These are phyloP conservation scores for Thunnus albacares DNA, from an alignment of 2,797 vertebrate species.

Conservation along the genomic window DNA sequence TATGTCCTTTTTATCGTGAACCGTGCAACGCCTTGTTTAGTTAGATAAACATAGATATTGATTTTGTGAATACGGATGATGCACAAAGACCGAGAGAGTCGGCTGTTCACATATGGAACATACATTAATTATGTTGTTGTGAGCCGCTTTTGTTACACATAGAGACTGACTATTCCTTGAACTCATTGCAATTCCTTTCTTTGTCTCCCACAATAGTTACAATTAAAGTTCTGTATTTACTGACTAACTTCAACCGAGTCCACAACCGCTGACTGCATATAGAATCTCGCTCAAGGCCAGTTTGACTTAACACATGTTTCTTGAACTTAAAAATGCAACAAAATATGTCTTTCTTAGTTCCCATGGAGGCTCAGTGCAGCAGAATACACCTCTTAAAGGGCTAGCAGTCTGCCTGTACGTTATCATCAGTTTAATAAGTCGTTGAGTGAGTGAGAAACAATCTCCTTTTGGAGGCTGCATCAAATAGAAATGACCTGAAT, in stretches of 20 bases:
- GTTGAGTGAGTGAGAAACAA: conserved; percentile 57
- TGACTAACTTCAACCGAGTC: neutral
- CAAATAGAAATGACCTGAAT: conserved; percentile 52
- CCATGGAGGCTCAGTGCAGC: neutral
- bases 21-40: no score
- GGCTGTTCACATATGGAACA: no score
- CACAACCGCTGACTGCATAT: neutral
- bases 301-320: neutral
- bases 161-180: neutral
- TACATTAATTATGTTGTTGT: neutral
- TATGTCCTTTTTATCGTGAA: no score
- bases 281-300: neutral
- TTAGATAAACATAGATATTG: no score
- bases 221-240: neutral
- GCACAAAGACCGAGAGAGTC: no score
- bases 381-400: conserved; percentile 4
- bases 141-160: neutral
- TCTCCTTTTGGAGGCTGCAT: conserved; percentile 55
- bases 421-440: conserved; percentile 57
- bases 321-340: conserved; percentile 2
- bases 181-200: neutral
- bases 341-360: neutral
- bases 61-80: no score
- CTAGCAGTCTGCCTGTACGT: conserved; percentile 14
- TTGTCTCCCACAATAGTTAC: neutral